These are phyloP conservation scores for Agrenia bidenticulata DNA, from an alignment of 2,888 invertebrate genomes.

Conservation along the genomic window DNA sequence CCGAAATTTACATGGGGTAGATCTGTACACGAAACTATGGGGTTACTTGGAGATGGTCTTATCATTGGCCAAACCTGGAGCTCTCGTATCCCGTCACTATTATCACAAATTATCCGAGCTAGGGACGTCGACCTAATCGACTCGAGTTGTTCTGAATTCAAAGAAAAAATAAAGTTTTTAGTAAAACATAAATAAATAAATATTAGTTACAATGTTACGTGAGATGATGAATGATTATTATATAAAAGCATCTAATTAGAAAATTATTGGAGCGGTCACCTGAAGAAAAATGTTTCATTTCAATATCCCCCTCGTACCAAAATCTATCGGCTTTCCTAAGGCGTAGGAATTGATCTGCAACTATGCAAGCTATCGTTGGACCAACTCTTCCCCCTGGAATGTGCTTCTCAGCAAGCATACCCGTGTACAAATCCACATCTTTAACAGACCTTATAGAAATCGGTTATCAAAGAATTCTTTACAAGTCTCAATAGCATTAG, in stretches of 20 bases:
- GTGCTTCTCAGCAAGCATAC: slow-evolving; percentile 78
- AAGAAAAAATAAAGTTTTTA: background rate
- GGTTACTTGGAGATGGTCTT: background rate
- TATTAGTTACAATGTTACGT: too few species aligned
- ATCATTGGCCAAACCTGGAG: slow-evolving; percentile 1
- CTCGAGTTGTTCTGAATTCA: slow-evolving; percentile 30
- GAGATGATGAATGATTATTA: background rate
- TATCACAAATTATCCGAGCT: slow-evolving; percentile 74
- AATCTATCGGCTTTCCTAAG: slow-evolving; percentile 79
- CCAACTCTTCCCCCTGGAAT: slow-evolving; percentile 72
- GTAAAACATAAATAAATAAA: background rate
- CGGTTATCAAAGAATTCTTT: background rate
- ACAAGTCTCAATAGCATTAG: background rate
- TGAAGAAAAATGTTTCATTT: slow-evolving; percentile 67
- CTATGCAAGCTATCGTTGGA: slow-evolving; percentile 78
- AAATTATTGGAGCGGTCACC: too few species aligned
- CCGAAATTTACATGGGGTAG: background rate
- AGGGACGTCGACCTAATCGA: slow-evolving; percentile 62
- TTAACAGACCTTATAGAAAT: slow-evolving; percentile 64
- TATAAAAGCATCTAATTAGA: background rate
- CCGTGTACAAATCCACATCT: slow-evolving; percentile 86
- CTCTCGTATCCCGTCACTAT: slow-evolving; percentile 61
- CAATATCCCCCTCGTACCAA: slow-evolving; percentile 79
- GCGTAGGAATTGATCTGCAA: slow-evolving; percentile 80
- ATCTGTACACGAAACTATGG: background rate